Conservation (phyloP, 2,113 vertebrate genomes). For the Ovis canadensis region DNA sequence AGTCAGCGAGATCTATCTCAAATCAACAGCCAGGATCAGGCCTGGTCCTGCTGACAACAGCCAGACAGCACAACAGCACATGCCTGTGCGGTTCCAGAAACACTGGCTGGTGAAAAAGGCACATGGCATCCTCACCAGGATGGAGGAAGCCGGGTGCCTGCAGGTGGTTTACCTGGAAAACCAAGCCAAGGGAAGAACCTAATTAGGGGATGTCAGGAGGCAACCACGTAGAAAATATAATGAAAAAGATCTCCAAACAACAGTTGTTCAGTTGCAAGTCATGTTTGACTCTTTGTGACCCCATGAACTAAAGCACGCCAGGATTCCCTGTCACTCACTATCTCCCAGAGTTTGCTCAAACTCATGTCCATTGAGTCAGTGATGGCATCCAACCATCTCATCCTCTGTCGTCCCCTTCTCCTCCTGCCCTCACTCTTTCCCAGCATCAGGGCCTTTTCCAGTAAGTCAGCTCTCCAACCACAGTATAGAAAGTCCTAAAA, state of each 20-base stretch:
- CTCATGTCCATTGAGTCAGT: neutral
- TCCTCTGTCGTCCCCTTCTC: neutral
- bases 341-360: neutral
- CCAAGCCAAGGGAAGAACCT: neutral
- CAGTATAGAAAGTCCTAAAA: neutral
- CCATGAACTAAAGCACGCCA: neutral
- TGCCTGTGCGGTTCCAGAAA: neutral
- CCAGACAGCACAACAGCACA: neutral
- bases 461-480: neutral
- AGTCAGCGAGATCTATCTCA: neutral
- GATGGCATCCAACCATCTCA: neutral
- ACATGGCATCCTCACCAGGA: neutral
- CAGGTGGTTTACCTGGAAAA: neutral
- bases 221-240: neutral
- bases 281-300: neutral
- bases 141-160: neutral
- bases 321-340: neutral
- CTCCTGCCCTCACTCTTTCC: neutral
- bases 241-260: neutral
- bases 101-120: neutral
- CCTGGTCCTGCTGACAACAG: neutral
- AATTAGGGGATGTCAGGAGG: neutral
- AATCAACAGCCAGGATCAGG: neutral
- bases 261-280: neutral
- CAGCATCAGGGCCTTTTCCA: neutral